A percentile compares a stretch with the other conserved stretches of the same genome.
These are phyloP conservation scores for Nylanderia fulva DNA, from an alignment of 1,140 invertebrate species.

Conservation along the genomic window DNA sequence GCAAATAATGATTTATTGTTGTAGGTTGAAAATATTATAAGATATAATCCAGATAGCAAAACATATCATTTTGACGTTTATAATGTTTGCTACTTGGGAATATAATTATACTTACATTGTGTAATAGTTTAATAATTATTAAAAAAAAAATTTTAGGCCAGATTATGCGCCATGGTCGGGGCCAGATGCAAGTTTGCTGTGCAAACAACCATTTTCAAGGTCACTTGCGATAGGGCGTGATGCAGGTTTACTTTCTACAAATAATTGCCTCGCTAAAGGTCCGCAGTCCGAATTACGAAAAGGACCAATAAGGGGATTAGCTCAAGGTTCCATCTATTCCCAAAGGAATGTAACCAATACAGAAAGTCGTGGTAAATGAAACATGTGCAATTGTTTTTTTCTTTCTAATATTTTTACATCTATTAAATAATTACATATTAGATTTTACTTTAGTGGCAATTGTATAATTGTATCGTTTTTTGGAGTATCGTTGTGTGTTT, in stretches of 20 bases:
- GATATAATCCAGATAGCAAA: too few relatives aligned
- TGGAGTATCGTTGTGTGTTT: neutral
- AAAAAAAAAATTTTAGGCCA: slow-evolving; percentile 84
- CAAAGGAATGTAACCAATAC: slow-evolving; percentile 85
- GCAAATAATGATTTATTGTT: slow-evolving; percentile 89
- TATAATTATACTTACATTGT: neutral
- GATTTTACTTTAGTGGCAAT: slow-evolving; percentile 8
- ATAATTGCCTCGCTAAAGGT: slow-evolving; percentile 86
- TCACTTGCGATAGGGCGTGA: slow-evolving; percentile 87
- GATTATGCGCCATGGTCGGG: slow-evolving; percentile 91
- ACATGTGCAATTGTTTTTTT: slow-evolving; percentile 81
- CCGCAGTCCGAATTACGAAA: slow-evolving; percentile 88
- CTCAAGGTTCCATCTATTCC: slow-evolving; percentile 90
- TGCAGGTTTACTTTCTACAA: slow-evolving; percentile 82
- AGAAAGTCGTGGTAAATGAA: slow-evolving; percentile 87
- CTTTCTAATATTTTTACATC: slow-evolving; percentile 68
- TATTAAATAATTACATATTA: slow-evolving; percentile 43
- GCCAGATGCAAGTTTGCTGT: slow-evolving; percentile 86
- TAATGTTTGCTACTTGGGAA: too few relatives aligned
- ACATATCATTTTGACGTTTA: too few relatives aligned
- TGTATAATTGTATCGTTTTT: neutral
- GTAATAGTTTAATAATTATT: slow-evolving; percentile 29
- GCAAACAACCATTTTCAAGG: slow-evolving; percentile 80
- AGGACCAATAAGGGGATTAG: slow-evolving; percentile 88
- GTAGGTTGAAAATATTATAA: slow-evolving; percentile 85